A percentile compares a stretch with the other conserved stretches of the same genome.
phyloP scores from a whole-genome alignment of 2,113 vertebrate species.

The Glaucidium brasilianum region DNA sequence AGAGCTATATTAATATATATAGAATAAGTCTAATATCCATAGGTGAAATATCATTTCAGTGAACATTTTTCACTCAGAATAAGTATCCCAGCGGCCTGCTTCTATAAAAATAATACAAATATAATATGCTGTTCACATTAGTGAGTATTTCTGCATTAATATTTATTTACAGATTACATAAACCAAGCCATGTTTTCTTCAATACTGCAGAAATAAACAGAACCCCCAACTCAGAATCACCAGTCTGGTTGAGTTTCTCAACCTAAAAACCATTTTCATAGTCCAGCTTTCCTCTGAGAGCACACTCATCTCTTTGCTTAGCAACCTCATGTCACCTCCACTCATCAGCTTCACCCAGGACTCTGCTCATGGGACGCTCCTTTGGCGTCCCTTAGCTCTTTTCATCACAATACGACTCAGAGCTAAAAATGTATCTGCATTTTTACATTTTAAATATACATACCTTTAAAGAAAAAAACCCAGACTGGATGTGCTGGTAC shows the following conservation, averaged over 20 bases:
- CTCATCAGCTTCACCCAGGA: not conserved
- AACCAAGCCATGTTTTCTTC: not conserved
- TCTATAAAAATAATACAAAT: not conserved
- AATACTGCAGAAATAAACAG: not conserved
- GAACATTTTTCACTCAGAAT: not conserved
- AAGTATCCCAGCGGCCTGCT: not conserved
- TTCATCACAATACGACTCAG: not conserved
- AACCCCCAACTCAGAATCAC: not conserved
- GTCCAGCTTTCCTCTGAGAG: not conserved
- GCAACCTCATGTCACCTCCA: too few species aligned
- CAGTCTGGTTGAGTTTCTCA: not conserved
- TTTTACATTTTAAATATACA: not conserved
- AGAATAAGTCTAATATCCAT: not conserved
- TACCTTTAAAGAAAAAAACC: not conserved
- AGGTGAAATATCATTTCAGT: not conserved
- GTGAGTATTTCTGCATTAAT: not conserved
- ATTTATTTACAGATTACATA: not conserved
- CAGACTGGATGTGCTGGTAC: not conserved
- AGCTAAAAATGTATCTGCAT: not conserved
- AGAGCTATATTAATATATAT: not conserved
- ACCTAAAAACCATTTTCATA: not conserved
- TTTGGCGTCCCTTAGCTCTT: not conserved
- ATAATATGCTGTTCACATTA: not conserved
- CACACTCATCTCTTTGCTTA: not conserved
- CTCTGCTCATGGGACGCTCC: fast-evolving